Evolutionary conservation across 2,797 vertebrate species (phyloP).

Genomic region (Parauchenoglanis punctatus): DNA sequence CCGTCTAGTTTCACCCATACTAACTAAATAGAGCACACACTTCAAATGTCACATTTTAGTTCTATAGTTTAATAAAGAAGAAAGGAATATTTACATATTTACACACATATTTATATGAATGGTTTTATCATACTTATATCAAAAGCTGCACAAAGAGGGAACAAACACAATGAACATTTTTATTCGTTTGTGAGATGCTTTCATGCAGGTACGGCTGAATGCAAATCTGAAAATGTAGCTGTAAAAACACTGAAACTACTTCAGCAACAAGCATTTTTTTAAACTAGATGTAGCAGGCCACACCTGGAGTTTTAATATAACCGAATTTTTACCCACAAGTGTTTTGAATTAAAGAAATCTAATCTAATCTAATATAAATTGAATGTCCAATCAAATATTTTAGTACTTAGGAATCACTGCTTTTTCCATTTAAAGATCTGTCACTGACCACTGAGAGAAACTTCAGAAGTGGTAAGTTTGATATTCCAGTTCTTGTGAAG

Average conservation of each 20-base stretch:
- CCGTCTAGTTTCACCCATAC: not conserved
- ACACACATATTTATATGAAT: not conserved
- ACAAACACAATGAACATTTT: not conserved
- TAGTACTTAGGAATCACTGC: not conserved
- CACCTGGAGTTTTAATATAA: not conserved
- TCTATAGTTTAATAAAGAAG: not conserved
- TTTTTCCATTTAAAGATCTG: not conserved
- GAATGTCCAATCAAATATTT: not conserved
- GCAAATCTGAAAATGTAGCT: not conserved
- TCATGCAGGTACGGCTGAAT: not conserved
- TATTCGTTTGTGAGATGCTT: not conserved
- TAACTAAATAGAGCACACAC: conserved; percentile 1
- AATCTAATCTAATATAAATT: not conserved
- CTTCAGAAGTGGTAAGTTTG: not conserved
- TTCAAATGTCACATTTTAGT: not conserved
- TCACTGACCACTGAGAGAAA: not conserved
- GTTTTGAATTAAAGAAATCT: not conserved
- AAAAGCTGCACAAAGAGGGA: not conserved
- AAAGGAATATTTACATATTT: conserved; percentile 1
- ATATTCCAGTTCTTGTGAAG: not conserved
- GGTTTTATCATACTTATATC: not conserved
- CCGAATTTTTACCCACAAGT: not conserved
- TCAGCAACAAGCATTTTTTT: not conserved
- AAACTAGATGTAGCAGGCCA: not conserved
- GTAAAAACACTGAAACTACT: not conserved